phyloP scores from a whole-genome alignment of 2,797 vertebrate genomes.

The Acanthiza pusilla region DNA sequence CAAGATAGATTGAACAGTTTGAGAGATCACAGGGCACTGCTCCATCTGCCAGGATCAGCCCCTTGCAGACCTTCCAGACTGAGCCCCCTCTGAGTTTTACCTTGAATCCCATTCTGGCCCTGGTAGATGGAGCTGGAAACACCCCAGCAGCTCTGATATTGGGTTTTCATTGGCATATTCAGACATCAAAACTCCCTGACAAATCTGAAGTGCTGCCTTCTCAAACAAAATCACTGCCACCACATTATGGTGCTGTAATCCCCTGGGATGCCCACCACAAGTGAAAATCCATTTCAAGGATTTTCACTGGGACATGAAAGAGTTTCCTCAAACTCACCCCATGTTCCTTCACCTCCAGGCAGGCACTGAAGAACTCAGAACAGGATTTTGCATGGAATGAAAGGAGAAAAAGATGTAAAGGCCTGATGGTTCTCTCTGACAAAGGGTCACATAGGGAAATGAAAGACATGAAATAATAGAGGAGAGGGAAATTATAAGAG shows the following conservation, averaged over 20 bases:
- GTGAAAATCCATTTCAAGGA: background rate
- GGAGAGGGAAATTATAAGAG: background rate
- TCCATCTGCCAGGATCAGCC: background rate
- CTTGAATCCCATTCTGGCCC: background rate
- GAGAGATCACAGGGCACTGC: background rate
- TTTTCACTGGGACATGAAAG: slow-evolving; percentile 14
- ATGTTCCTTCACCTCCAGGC: background rate
- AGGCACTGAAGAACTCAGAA: slow-evolving; percentile 8
- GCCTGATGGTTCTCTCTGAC: background rate
- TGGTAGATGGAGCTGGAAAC: background rate
- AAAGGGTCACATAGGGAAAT: background rate
- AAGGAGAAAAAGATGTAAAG: background rate
- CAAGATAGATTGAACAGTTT: background rate
- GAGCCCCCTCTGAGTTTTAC: background rate
- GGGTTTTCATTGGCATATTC: background rate
- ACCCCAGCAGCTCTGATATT: background rate
- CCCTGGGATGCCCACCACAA: background rate
- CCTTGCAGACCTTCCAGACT: background rate
- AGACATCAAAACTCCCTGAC: background rate
- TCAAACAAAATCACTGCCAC: background rate
- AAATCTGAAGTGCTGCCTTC: background rate
- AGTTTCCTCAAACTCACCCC: background rate
- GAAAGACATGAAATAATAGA: background rate
- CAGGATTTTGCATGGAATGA: slow-evolving; percentile 17
- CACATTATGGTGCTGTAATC: background rate